Conservation (phyloP, 2,797 vertebrate genomes). For the Trichosurus vulpecula region DNA sequence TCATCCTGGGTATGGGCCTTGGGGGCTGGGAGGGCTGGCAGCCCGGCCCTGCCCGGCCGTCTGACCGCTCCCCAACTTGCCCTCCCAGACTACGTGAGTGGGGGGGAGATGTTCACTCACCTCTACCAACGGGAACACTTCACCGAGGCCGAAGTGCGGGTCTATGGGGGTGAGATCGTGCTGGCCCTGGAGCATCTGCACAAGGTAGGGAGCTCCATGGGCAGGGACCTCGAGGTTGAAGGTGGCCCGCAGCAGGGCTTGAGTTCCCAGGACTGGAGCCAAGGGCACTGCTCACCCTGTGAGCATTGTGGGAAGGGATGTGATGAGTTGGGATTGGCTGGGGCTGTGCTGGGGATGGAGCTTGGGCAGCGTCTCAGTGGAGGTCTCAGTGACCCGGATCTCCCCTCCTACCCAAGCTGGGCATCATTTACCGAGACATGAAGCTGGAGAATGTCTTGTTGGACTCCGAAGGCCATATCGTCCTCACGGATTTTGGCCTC, state of each 20-base stretch:
- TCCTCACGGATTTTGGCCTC: slow-evolving; percentile 95
- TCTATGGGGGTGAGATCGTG: slow-evolving; percentile 94
- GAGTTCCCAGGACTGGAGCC: background rate
- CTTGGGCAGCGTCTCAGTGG: fast-evolving
- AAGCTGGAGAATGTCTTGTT: slow-evolving; percentile 96
- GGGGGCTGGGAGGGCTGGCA: background rate
- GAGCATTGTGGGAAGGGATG: background rate
- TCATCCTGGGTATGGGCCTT: slow-evolving; percentile 90
- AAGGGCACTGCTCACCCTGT: too few species aligned
- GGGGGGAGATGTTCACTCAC: slow-evolving; percentile 96
- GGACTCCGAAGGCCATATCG: slow-evolving; percentile 93
- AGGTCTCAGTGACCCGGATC: background rate
- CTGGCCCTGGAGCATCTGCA: slow-evolving; percentile 94
- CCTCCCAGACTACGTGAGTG: slow-evolving; percentile 92
- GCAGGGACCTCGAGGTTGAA: background rate
- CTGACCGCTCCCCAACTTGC: background rate
- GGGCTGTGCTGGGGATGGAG: background rate
- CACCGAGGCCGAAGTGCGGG: slow-evolving; percentile 91
- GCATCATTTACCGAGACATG: slow-evolving; percentile 95
- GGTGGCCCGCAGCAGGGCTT: too few species aligned
- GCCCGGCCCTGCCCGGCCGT: fast-evolving
- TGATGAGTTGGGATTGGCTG: background rate
- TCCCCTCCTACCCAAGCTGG: slow-evolving; percentile 85
- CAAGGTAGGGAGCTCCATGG: slow-evolving; percentile 85
- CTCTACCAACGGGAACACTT: slow-evolving; percentile 95